These are phyloP conservation scores for Sesia bembeciformis DNA, from an alignment of 2,888 invertebrate species.

Conservation along the genomic window DNA sequence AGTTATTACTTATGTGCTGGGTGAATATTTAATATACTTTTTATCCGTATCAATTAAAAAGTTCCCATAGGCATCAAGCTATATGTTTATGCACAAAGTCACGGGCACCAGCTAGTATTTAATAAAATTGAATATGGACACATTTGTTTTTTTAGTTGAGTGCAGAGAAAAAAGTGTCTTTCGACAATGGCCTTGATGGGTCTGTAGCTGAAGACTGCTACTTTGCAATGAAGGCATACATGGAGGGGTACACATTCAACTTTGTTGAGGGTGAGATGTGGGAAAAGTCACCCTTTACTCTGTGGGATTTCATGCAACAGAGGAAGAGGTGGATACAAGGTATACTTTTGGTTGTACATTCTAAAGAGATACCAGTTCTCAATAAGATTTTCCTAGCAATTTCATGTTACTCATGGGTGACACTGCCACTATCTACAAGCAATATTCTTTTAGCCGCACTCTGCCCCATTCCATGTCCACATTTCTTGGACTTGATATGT, in stretches of 20 bases:
- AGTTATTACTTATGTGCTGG: too few relatives aligned
- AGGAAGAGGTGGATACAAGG: slow-evolving; percentile 97
- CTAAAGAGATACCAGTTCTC: slow-evolving; percentile 84
- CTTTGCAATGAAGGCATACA: slow-evolving; percentile 96
- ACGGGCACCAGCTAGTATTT: too few relatives aligned
- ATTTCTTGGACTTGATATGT: slow-evolving; percentile 87
- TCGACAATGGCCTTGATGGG: slow-evolving; percentile 96
- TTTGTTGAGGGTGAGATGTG: slow-evolving; percentile 99
- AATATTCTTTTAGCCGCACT: slow-evolving; percentile 89
- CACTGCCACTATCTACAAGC: slow-evolving; percentile 92
- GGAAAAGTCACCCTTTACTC: slow-evolving; percentile 96
- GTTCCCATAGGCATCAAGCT: too few relatives aligned
- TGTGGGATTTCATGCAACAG: slow-evolving; percentile 96
- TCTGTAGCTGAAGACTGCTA: slow-evolving; percentile 99
- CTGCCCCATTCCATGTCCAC: slow-evolving; percentile 91
- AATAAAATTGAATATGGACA: background rate
- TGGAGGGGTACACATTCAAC: slow-evolving; percentile 92
- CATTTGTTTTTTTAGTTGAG: slow-evolving; percentile 77
- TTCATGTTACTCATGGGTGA: slow-evolving; percentile 97
- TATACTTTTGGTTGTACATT: slow-evolving; percentile 90
- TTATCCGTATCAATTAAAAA: too few relatives aligned
- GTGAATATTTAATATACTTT: too few relatives aligned
- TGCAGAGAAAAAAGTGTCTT: slow-evolving; percentile 93
- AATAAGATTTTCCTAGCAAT: slow-evolving; percentile 88
- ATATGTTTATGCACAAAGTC: too few relatives aligned